Evolutionary conservation across 2,113 vertebrate species (phyloP), one percentile per base, ranked within the genome.

Genomic region (Cyprinodon variegatus): DNA sequence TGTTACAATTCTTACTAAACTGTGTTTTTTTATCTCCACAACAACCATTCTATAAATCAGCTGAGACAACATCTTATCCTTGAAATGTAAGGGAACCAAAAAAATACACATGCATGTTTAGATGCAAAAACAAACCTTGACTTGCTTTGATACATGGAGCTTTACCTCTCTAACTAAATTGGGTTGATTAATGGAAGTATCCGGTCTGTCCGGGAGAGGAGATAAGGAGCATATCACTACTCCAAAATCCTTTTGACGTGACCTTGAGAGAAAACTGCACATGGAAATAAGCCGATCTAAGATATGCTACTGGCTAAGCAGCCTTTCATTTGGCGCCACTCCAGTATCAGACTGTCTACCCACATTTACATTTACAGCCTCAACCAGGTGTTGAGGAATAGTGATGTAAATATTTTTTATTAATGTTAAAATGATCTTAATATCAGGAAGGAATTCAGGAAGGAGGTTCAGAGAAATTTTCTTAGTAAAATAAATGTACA

Each of bases 101-200:
- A 29, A 29, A 29, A 29, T 29, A 29, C 29, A 29, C 29, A 29
- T 29, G 29, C 29, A 29, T 29, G 29, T 29, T 29, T 29, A 29
- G 29, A 29, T 29, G 29, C 29, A 29, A 29, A 29, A 29, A 29
- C 29, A 29, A 29, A 29, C 29, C 29, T 29, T 29, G 29, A 29
- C 29, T 29, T 29, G 29, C 29, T 29, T 29, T 29, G 29, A 29
- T 29, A 29, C 29, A 29, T 29, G 29, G 29, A 29, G 29, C 29
- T 29, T 29, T 29, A 29, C 29, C 29, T 29, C 29, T 29, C 29
- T 29, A 29, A 1, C 29, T 83, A 92, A 90, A 57, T 75, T 71
- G 37, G 75, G 79, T 83, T 92, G 92, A 92, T 93, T 93, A 90
- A 94, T 94, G 85, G 91, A 74, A 81, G 80, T 76, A 83, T 74